These are phyloP conservation scores for Fulmarus glacialis DNA, from an alignment of 2,113 vertebrate genomes.

Conservation along the genomic window DNA sequence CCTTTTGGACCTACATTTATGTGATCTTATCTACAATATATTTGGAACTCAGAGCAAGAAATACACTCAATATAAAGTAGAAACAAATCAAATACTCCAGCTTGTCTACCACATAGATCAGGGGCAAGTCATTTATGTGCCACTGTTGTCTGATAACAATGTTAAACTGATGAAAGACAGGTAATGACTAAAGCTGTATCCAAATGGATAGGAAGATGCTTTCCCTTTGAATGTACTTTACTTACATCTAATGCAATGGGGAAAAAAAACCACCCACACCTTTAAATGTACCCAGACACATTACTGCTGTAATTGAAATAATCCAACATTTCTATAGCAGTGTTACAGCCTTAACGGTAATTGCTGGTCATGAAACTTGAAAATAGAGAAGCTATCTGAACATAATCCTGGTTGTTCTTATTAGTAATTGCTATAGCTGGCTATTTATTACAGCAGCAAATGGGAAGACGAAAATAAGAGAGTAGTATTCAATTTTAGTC, in stretches of 20 bases:
- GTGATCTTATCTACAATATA: neutral
- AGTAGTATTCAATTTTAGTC: neutral
- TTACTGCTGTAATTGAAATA: conserved; percentile 50
- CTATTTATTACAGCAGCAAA: conserved; percentile 42
- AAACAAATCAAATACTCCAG: neutral
- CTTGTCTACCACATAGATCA: neutral
- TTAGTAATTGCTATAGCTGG: conserved; percentile 33
- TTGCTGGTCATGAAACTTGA: conserved; percentile 37
- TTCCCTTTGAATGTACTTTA: neutral
- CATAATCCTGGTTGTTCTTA: conserved; percentile 18
- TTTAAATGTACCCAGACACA: conserved; percentile 18
- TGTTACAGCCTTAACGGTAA: conserved; percentile 45
- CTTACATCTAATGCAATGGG: neutral
- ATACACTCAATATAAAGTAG: neutral
- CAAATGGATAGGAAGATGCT: neutral
- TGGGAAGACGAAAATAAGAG: neutral
- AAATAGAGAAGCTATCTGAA: conserved; percentile 27
- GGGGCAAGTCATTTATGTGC: neutral
- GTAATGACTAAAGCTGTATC: neutral
- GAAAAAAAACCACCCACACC: neutral
- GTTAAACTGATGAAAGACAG: neutral
- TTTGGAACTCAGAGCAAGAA: neutral
- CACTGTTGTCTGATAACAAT: neutral
- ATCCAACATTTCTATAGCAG: conserved; percentile 32
- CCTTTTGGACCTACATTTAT: neutral